A percentile compares a stretch with the other conserved stretches of the same genome.
Evolutionary conservation across 2,113 vertebrate genomes (phyloP).

Genomic region (Chaetops frenatus): DNA sequence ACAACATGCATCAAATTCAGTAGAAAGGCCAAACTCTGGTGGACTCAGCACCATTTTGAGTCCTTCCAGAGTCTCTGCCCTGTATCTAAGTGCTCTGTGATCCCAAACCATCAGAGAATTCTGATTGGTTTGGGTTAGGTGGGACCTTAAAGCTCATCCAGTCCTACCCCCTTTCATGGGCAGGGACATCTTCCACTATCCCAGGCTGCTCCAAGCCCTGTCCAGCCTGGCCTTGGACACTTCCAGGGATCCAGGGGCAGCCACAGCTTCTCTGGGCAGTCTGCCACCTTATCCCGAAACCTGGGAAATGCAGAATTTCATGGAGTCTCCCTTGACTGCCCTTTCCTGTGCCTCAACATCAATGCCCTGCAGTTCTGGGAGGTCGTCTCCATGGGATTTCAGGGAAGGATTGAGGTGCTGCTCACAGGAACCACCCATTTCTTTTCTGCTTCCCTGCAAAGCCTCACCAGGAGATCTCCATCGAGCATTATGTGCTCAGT

Average conservation of each 20-base stretch:
- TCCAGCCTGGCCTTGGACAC: not conserved
- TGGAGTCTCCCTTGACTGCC: not conserved
- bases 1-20: not conserved
- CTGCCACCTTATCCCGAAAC: not conserved
- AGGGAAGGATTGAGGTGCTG: not conserved
- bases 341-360: not conserved
- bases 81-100: accelerated
- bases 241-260: not conserved
- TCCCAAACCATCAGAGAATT: not conserved
- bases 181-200: accelerated
- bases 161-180: not conserved
- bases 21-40: accelerated
- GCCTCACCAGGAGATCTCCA: not conserved
- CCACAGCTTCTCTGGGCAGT: not conserved
- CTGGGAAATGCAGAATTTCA: not conserved
- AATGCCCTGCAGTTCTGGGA: not conserved
- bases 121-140: not conserved
- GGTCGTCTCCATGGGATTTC: accelerated
- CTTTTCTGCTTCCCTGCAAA: not conserved
- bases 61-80: not conserved
- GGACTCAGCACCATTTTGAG: not conserved
- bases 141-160: not conserved
- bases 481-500: accelerated
- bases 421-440: not conserved
- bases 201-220: accelerated